phyloP scores from a whole-genome alignment of 37 sponge, comb jelly and placozoan genomes.

The Chondrosia reniformis region DNA sequence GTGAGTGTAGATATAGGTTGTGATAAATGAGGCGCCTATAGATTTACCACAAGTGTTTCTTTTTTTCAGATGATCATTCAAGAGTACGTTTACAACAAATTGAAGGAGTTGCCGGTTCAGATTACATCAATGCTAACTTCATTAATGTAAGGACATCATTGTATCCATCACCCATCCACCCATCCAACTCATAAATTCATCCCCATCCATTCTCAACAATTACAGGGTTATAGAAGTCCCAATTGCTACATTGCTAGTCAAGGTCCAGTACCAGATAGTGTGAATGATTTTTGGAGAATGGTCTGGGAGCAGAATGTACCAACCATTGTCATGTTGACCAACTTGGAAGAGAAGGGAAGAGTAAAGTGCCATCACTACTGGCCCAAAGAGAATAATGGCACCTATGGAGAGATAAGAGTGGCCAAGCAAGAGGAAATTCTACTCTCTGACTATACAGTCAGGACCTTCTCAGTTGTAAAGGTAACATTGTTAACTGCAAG shows the following conservation, averaged over 20 bases:
- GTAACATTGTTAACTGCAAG: neutral
- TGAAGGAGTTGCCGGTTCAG: constrained; percentile 64
- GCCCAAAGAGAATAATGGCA: constrained; percentile 42
- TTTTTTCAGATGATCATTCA: constrained; percentile 84
- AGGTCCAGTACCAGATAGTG: constrained; percentile 82
- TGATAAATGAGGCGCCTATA: neutral
- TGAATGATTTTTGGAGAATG: constrained; percentile 92
- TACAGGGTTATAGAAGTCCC: constrained; percentile 30
- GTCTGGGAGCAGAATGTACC: constrained; percentile 79
- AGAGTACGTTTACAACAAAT: constrained; percentile 68
- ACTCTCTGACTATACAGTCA: constrained; percentile 75
- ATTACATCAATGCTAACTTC: constrained; percentile 92
- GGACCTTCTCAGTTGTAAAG: constrained; percentile 69
- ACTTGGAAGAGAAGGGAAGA: constrained; percentile 84
- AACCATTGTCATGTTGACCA: constrained; percentile 91
- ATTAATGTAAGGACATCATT: constrained; percentile 78
- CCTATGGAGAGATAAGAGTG: constrained; percentile 55
- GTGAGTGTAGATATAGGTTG: constrained; percentile 43
- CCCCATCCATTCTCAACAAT: neutral
- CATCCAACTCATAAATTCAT: too few species aligned
- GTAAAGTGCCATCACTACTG: constrained; percentile 90
- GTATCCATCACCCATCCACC: neutral
- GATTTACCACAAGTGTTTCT: too few species aligned
- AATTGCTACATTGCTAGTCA: constrained; percentile 58
- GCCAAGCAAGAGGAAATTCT: constrained; percentile 50